Evolutionary conservation across 2,113 vertebrate species (phyloP).

Genomic region (Eptesicus fuscus): DNA sequence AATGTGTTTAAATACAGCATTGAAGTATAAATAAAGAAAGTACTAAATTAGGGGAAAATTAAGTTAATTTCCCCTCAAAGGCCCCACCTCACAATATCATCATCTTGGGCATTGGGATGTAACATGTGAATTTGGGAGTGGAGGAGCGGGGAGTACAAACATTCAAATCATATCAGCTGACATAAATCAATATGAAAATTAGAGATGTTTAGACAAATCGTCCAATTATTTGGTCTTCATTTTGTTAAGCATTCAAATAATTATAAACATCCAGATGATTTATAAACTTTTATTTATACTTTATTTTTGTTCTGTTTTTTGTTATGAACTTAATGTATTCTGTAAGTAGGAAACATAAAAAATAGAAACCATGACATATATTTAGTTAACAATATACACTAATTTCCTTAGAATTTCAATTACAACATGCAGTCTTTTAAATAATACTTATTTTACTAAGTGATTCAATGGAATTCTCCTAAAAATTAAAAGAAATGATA

Average conservation of each 20-base stretch:
- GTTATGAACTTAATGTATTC: not conserved
- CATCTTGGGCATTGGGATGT: not conserved
- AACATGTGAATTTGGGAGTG: not conserved
- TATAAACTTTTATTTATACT: not conserved
- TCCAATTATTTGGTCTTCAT: not conserved
- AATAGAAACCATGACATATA: not conserved
- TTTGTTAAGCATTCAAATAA: not conserved
- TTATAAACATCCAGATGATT: not conserved
- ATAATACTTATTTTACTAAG: not conserved
- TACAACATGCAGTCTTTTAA: not conserved
- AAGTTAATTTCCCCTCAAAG: not conserved
- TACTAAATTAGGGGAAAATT: not conserved
- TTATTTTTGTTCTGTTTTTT: not conserved
- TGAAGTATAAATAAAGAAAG: not conserved
- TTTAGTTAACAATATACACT: not conserved
- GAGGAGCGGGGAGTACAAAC: too few relatives aligned
- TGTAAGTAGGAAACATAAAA: not conserved
- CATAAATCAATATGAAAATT: not conserved
- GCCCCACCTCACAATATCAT: not conserved
- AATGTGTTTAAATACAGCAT: not conserved
- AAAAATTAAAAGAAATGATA: slow-evolving; percentile 48
- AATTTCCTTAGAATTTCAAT: not conserved
- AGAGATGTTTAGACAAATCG: not conserved
- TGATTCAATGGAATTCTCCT: not conserved
- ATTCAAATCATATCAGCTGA: not conserved